A percentile compares a stretch with the other conserved stretches of the same genome.
Conservation (phyloP, 1,140 invertebrate species). For the Cephus cinctus region DNA sequence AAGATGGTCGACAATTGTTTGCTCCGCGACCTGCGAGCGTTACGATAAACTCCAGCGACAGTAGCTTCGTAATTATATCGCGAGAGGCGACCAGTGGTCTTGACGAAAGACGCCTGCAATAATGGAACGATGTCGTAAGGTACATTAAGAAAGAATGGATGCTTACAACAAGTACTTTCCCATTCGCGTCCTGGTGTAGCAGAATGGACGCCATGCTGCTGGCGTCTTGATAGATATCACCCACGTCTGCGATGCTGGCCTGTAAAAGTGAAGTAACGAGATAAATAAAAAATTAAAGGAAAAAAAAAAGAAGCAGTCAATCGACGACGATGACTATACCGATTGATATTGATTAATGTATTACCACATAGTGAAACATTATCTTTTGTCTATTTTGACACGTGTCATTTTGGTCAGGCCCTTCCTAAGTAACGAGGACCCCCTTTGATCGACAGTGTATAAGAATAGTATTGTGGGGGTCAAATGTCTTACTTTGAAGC, state of each 20-base stretch:
- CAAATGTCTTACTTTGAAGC: no score
- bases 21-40: constrained; percentile 22
- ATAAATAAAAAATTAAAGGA: constrained; percentile 3
- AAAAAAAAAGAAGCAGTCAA: not conserved
- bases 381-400: constrained; percentile 1
- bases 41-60: constrained; percentile 33
- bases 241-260: constrained; percentile 68
- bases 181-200: constrained; percentile 73
- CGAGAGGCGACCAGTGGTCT: constrained; percentile 18
- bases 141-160: constrained; percentile 42
- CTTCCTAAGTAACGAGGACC: no score
- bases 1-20: constrained; percentile 14
- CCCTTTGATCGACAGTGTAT: no score
- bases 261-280: constrained; percentile 42
- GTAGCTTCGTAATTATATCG: constrained; percentile 42
- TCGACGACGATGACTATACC: not conserved
- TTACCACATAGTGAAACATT: not conserved
- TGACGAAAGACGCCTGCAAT: constrained; percentile 42
- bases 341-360: constrained; percentile 2
- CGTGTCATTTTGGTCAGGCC: not conserved
- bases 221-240: constrained; percentile 84
- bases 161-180: constrained; percentile 82
- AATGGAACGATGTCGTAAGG: constrained; percentile 40
- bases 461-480: no score
- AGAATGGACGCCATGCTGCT: constrained; percentile 81